These are phyloP conservation scores for Pachypsylla venusta DNA, from an alignment of 1,140 invertebrate genomes.

Conservation along the genomic window DNA sequence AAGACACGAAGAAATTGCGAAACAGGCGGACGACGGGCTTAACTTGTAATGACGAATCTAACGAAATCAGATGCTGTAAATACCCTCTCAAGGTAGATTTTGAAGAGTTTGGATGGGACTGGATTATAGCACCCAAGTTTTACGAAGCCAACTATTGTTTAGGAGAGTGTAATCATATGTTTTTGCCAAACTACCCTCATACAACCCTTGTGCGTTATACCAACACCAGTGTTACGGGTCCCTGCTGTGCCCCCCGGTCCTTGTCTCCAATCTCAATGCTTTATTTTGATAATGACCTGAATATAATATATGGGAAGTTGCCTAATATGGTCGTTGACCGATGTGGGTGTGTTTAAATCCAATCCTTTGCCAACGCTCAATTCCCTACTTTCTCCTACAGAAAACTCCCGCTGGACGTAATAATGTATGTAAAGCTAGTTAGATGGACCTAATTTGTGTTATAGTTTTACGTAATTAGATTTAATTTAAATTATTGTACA, in stretches of 20 bases:
- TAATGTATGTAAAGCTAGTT: neutral
- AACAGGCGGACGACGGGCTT: slow-evolving; percentile 39
- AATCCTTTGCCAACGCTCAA: neutral
- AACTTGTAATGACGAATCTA: slow-evolving; percentile 57
- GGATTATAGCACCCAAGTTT: slow-evolving; percentile 89
- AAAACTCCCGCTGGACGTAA: too few relatives aligned
- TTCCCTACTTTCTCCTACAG: too few relatives aligned
- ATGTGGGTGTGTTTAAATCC: slow-evolving; percentile 71
- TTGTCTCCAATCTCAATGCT: slow-evolving; percentile 83
- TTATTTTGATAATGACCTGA: slow-evolving; percentile 76
- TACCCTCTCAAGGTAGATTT: slow-evolving; percentile 93
- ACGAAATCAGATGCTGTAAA: slow-evolving; percentile 69
- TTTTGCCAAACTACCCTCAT: slow-evolving; percentile 80
- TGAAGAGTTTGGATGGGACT: slow-evolving; percentile 92
- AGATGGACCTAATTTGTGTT: too few relatives aligned
- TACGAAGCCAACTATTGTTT: slow-evolving; percentile 95
- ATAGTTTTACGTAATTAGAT: too few relatives aligned
- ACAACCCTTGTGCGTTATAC: neutral
- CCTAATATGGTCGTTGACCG: slow-evolving; percentile 86
- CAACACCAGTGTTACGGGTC: slow-evolving; percentile 38
- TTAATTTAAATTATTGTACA: too few relatives aligned
- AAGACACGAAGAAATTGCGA: slow-evolving; percentile 42
- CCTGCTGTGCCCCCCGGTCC: slow-evolving; percentile 79
- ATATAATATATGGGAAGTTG: slow-evolving; percentile 74
- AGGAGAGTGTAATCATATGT: slow-evolving; percentile 82